phyloP scores from a whole-genome alignment of 2,113 vertebrate species.

The Clarias gariepinus region DNA sequence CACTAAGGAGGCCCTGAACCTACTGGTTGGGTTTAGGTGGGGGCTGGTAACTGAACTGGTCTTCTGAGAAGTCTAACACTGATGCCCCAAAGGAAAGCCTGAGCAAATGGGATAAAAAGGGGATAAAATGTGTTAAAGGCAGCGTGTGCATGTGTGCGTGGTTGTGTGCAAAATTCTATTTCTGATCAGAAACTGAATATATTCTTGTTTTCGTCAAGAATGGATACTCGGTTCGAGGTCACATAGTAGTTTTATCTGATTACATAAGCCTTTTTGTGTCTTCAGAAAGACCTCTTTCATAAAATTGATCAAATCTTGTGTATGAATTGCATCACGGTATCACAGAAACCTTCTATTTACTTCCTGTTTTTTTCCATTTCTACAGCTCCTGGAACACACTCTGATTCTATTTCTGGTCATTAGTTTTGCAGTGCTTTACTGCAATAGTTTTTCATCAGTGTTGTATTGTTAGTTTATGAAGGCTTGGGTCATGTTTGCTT shows the following conservation, averaged over 20 bases:
- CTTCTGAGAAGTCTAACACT: no score
- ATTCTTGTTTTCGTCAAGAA: slow-evolving; percentile 49
- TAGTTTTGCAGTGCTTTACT: background rate
- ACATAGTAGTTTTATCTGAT: slow-evolving; percentile 54
- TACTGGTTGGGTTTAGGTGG: no score
- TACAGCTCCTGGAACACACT: background rate
- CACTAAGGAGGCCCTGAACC: no score
- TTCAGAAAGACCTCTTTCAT: slow-evolving; percentile 39
- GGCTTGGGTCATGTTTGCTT: background rate
- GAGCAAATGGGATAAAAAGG: background rate
- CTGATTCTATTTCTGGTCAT: slow-evolving; percentile 11
- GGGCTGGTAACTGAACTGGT: no score
- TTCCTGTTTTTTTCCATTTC: background rate
- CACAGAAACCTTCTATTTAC: background rate
- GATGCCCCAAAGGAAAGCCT: background rate
- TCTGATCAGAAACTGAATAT: slow-evolving; percentile 55
- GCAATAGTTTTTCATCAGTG: background rate
- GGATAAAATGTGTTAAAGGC: background rate
- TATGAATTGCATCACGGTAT: slow-evolving; percentile 33
- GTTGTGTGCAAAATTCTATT: slow-evolving; percentile 33
- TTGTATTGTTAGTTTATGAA: background rate
- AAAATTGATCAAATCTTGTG: slow-evolving; percentile 34
- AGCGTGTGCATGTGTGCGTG: slow-evolving; percentile 6
- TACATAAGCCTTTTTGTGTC: slow-evolving; percentile 46
- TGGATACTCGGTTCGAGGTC: slow-evolving; percentile 50